Evolutionary conservation across 2,888 invertebrate genomes (phyloP), one percentile per base, ranked within the genome.

Genomic region (Spialia ferax): DNA sequence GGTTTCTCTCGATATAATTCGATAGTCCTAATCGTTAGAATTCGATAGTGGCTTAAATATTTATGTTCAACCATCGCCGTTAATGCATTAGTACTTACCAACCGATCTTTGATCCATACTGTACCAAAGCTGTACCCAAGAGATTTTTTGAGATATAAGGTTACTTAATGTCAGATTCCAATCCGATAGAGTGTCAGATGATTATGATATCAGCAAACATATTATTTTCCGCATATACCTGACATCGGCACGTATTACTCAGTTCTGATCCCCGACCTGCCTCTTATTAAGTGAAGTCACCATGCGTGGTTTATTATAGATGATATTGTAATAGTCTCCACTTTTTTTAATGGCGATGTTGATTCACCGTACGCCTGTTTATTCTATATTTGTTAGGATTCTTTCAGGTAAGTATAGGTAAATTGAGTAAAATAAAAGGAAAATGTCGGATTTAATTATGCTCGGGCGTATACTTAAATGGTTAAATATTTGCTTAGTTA

Each of bases 201-300:
- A 26, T 26, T 26, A 2, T 26, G 2, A 26, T 26, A 6, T 2
- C 26, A 26, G 6, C 23, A 5, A 26, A 54, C 0, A 26, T 56
- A 45, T 15, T 18, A 13, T 26, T 65, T 52, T 38, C 38, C 26
- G 35, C 32, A 50, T 26, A 50, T 50, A 64, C 18, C 50, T 65
- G 52, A 26, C 38, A 62, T 32, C 23, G 45, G 18, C 18, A 45
- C 18, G 50, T n/a, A 65, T 65, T 65, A 65, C 26, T 65, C 64
- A 65, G 38, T 22, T 26, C 38, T 52, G 65, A 52, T 59, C 50
- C 65, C 59, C 59, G 52, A 52, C 59, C 59, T 35, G 8, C 18
- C 45, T 45, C 18, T 59, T 38, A 65, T 65, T 65, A 65, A 38
- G 50, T 65, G 65, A 65, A 35, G 52, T 65, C 65, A 59, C 59